Percentiles rank a stretch among this genome's conserved stretches.
Conservation (phyloP, 1,140 invertebrate species). For the Luehdorfia chinensis region DNA sequence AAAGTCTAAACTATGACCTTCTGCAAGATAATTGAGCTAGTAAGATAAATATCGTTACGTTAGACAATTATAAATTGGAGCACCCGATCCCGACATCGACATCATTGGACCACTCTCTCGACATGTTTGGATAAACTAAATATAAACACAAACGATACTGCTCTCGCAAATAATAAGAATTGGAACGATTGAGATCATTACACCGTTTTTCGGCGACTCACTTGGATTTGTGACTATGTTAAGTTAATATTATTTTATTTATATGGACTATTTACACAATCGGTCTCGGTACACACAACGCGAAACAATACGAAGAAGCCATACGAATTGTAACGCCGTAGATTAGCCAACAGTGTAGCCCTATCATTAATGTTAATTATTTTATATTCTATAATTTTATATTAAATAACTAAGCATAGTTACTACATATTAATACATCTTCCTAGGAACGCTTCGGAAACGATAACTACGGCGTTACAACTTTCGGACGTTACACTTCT, state of each 20-base stretch:
- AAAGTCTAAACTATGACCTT: no score
- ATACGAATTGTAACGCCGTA: no score
- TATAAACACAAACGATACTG: conserved; percentile 25
- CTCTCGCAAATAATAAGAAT: conserved; percentile 37
- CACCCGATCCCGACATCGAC: no score
- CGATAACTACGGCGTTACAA: neutral
- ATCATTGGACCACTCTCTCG: no score
- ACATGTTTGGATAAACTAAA: neutral
- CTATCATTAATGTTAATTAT: neutral
- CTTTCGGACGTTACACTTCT: neutral
- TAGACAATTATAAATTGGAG: no score
- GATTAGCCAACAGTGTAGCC: neutral
- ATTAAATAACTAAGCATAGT: neutral
- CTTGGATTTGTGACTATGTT: conserved; percentile 31
- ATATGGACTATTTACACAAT: neutral
- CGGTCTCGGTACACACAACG: neutral
- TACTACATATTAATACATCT: neutral
- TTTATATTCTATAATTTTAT: neutral
- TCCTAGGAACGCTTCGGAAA: neutral
- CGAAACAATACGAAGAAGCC: no score
- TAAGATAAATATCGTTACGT: no score
- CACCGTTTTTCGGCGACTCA: conserved; percentile 3
- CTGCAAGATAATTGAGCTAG: no score
- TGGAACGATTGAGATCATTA: conserved; percentile 44
- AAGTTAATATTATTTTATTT: neutral